Percentiles rank a stretch among this genome's conserved stretches.
phyloP scores from a whole-genome alignment of 2,888 invertebrate species.

The Chrysolina oricalcia region DNA sequence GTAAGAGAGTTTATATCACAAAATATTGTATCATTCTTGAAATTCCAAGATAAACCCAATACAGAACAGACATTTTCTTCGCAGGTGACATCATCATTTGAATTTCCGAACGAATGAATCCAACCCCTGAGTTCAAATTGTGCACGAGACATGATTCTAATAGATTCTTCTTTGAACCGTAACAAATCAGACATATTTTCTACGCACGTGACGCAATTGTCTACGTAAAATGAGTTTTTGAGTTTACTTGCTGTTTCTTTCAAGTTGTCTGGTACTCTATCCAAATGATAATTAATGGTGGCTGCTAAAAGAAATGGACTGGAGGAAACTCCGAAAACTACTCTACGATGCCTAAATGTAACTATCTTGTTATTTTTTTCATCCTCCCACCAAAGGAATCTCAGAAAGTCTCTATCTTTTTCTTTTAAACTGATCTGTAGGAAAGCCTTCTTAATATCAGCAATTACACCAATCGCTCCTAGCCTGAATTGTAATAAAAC shows the following conservation, averaged over 20 bases:
- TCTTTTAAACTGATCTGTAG: no score
- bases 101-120: background rate
- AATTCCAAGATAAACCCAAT: background rate
- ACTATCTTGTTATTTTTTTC: background rate
- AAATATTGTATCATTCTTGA: background rate
- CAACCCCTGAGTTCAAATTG: background rate
- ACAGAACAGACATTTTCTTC: background rate
- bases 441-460: no score
- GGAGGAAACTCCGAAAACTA: background rate
- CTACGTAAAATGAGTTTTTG: background rate
- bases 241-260: background rate
- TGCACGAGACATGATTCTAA: background rate
- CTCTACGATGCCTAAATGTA: conserved; percentile 3
- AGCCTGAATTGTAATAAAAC: no score
- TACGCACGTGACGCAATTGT: background rate
- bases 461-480: no score
- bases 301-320: conserved; percentile 6
- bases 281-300: background rate
- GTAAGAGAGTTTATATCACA: background rate
- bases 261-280: background rate
- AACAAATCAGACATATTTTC: background rate
- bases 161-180: background rate
- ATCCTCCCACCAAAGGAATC: background rate
- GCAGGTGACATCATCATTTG: conserved; percentile 27
- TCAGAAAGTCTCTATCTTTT: background rate